Evolutionary conservation across 2,888 invertebrate genomes (phyloP), one percentile per base, ranked within the genome.

Genomic region (Phytoseiulus persimilis): DNA sequence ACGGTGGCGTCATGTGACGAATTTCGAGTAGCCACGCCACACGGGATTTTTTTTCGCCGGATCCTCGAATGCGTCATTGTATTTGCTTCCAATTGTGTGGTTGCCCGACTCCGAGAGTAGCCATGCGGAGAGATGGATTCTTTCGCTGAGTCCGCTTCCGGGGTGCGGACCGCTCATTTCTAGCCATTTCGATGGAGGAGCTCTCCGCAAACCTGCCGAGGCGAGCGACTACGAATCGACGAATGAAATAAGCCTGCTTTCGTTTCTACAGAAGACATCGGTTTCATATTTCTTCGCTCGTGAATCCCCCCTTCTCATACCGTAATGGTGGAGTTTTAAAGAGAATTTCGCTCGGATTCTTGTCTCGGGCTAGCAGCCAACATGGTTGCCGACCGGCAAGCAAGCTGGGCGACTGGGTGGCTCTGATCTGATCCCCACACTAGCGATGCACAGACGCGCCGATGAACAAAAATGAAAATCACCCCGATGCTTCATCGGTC

Each of bases 391-490:
- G 46, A 46, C 46, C 9, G 14, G 46, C 46, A 46, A 65, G 65
- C 65, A 14, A 18, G 65, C 28, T 65, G 65, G 65, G 65, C 18
- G 65, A 65, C 65, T 65, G 65, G 65, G 65, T 65, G 65, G 65
- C 65, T 65, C 65, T 23, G 65, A 23, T 65, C 28, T 65, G 65
- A 65, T 65, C 65, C 65, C 65, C 65, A 65, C 65, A 65, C 65
- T 28, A 65, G 65, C 65, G 65, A 65, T 65, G 65, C 65, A 65
- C 65, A 65, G 65, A 18, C 65, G 65, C 65, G 65, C 65, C 65
- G 65, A 65, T 65, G 65, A 65, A 65, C 65, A 65, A 65, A 65
- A 65, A 65, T 65, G 65, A 65, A 65, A 65, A 65, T 65, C 65
- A 65, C 65, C 65, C 65, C 65, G 18, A 65, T 65, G 65, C 65